Percentiles rank a stretch among this genome's conserved stretches.
These are phyloP conservation scores for Leptoteleia sp. DNA, from an alignment of 1,140 invertebrate genomes.

Conservation along the genomic window DNA sequence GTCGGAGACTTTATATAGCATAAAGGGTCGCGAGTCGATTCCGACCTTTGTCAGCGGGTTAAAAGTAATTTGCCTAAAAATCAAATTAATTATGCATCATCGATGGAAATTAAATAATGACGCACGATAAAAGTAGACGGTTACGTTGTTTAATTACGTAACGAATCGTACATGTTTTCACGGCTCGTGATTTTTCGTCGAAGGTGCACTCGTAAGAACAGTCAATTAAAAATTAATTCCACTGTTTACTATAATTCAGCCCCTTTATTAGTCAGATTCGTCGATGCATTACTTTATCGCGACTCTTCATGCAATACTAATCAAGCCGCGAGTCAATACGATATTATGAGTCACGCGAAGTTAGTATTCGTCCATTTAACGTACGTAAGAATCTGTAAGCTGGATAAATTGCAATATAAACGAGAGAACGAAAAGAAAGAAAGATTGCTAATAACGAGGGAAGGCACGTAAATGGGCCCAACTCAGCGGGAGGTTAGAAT, in stretches of 20 bases:
- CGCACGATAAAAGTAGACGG: conserved; percentile 3
- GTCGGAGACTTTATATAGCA: conserved; percentile 44
- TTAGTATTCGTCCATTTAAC: conserved; percentile 34
- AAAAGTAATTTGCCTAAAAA: conserved; percentile 47
- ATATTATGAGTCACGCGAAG: conserved; percentile 42
- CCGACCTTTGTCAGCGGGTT: conserved; percentile 48
- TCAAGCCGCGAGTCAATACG: conserved; percentile 38
- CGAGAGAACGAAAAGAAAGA: conserved; percentile 47
- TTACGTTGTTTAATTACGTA: conserved; percentile 12
- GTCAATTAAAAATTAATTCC: conserved; percentile 32
- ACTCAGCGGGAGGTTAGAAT: conserved; percentile 64
- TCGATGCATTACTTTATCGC: conserved; percentile 43
- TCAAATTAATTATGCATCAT: conserved; percentile 47
- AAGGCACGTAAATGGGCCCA: conserved; percentile 65
- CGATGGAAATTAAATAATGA: conserved; percentile 10
- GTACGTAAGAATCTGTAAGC: conserved; percentile 41
- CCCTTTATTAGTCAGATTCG: conserved; percentile 27
- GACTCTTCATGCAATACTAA: conserved; percentile 32
- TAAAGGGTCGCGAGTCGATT: conserved; percentile 45
- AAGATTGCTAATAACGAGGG: conserved; percentile 59
- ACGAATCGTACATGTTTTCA: conserved; percentile 31
- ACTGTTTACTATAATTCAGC: conserved; percentile 10
- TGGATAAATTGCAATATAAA: conserved; percentile 46
- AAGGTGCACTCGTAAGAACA: conserved; percentile 6
- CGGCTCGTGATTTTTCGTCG: neutral